Percentiles rank a stretch among this genome's conserved stretches.
Conservation (phyloP, 2,113 vertebrate species). For the Ceuthmochares aereus region DNA sequence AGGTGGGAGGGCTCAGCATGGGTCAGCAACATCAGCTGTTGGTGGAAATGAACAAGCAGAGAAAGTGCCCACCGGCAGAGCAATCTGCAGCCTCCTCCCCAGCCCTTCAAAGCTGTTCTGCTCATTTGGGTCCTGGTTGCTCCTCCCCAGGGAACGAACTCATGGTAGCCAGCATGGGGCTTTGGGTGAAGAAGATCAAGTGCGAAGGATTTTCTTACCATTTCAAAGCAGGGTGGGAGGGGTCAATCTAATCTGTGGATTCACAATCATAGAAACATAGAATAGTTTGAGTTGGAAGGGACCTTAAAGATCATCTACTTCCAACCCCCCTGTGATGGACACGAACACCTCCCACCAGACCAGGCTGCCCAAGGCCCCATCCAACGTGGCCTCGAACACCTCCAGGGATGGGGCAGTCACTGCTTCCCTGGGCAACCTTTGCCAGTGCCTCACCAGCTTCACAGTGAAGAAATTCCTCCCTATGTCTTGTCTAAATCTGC, state of each 20-base stretch:
- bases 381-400: no score
- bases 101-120: not conserved
- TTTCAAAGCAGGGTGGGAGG: not conserved
- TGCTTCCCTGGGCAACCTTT: no score
- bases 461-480: no score
- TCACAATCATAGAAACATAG: no score
- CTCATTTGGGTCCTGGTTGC: not conserved
- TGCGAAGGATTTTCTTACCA: not conserved
- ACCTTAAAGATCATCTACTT: no score
- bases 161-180: fast-evolving
- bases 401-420: no score
- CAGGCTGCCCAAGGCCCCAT: no score
- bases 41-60: not conserved
- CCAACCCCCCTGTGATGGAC: no score
- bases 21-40: not conserved
- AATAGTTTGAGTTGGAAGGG: no score
- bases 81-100: not conserved
- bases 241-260: not conserved
- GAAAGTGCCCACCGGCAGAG: not conserved
- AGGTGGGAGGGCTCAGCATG: not conserved
- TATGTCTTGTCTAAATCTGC: no score
- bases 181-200: not conserved
- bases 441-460: no score
- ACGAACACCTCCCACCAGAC: no score
- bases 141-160: not conserved